Evolutionary conservation across 2,888 invertebrate species (phyloP), one percentile per base, ranked within the genome.

Genomic region (Zhuqinia jingwanae): DNA sequence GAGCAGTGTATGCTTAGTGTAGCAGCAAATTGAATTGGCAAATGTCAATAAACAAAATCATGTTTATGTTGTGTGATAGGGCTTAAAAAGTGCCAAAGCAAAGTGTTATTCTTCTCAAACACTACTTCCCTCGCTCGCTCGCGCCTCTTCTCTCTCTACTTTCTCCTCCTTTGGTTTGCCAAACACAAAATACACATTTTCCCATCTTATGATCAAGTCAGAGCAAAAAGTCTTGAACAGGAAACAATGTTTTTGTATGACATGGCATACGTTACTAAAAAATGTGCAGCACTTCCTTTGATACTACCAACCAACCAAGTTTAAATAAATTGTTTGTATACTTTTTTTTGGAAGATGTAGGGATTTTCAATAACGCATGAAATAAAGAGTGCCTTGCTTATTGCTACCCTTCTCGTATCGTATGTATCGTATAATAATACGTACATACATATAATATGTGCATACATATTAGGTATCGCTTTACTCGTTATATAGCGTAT

Each of bases 31-130:
- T 82, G 82, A 82, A 82, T 82, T 82, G 82, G 76, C 82, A 82
- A 82, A 82, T 82, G 82, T 82, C 82, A 82, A 82, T 82, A 82
- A 82, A 82, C 82, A 82, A 82, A 75, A 82, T 82, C 82, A 76
- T 82, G 82, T 82, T 82, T 82, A 82, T 76, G 82, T 76, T 82
- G 82, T 82, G 82, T 76, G 82, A 75, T 82, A 63, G 75, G 75
- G 75, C 75, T 82, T 75, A 82, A 82, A 76, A 76, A 75, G 53
- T 76, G 75, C 63, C 50, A 76, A 73, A 82, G 70, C 73, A 81
- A 82, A 73, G 75, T 75, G 75, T 75, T 82, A 82, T 76, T 82
- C 82, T 82, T 70, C 30, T 25, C 81, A 36, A 58, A 81, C 68
- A 80, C 80, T 30, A 6, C 30, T 30, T 63, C 3, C 60, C 60